Conservation (phyloP, 2,888 invertebrate species). For the Harmothoe impar region DNA sequence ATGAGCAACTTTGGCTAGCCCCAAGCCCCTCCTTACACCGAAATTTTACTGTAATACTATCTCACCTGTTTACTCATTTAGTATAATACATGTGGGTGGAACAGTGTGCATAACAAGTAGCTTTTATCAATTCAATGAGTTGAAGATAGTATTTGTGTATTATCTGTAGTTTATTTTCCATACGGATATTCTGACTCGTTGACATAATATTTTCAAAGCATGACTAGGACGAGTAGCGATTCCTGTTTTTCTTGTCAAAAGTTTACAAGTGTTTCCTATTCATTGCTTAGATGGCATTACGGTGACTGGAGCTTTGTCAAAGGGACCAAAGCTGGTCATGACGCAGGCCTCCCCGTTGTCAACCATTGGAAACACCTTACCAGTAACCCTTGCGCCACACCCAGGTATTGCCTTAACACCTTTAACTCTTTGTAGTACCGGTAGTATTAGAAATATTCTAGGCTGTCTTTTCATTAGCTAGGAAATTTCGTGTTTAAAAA, state of each 20-base stretch:
- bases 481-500: too few relatives aligned
- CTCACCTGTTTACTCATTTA: not conserved
- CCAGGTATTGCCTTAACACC: conserved; percentile 4
- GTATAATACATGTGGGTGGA: not conserved
- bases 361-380: conserved; percentile 24
- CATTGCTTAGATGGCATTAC: conserved; percentile 43
- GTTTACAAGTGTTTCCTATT: too few relatives aligned
- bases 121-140: not conserved
- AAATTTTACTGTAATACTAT: not conserved
- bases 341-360: conserved; percentile 34
- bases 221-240: too few relatives aligned
- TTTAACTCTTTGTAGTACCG: too few relatives aligned
- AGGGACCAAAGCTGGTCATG: conserved; percentile 44
- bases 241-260: not conserved
- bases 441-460: too few relatives aligned
- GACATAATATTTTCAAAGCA: too few relatives aligned
- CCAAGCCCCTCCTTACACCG: not conserved
- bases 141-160: not conserved
- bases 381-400: conserved; percentile 44
- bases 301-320: conserved; percentile 28
- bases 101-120: too few relatives aligned
- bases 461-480: too few relatives aligned
- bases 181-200: not conserved
- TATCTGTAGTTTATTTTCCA: not conserved
- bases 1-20: not conserved